These are phyloP conservation scores for Stramonita haemastoma DNA, from an alignment of 2,888 invertebrate species.

Conservation along the genomic window DNA sequence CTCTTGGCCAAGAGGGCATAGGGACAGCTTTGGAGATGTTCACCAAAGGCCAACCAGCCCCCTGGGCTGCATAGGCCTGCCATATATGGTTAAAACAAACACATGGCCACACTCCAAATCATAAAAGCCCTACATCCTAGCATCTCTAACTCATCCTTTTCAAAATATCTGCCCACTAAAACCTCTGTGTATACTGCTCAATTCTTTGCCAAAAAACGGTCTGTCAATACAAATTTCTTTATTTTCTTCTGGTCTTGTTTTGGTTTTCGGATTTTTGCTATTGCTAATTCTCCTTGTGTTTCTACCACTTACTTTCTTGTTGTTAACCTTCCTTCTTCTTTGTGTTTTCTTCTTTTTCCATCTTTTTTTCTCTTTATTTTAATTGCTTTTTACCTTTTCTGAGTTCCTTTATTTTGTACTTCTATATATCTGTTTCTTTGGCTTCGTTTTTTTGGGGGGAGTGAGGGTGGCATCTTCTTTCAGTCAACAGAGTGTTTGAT, in stretches of 20 bases:
- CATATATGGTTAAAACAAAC: too few relatives aligned
- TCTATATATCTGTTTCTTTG: background rate
- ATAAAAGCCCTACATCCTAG: too few relatives aligned
- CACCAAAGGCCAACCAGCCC: too few relatives aligned
- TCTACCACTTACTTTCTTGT: background rate
- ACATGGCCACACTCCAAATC: too few relatives aligned
- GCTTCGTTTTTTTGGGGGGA: background rate
- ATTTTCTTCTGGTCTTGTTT: background rate
- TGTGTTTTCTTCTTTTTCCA: background rate
- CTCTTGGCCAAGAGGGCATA: too few relatives aligned
- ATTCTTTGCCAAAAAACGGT: too few relatives aligned
- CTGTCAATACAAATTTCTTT: too few relatives aligned
- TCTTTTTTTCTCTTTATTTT: background rate
- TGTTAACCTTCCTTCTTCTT: background rate
- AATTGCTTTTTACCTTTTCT: background rate
- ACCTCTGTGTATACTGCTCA: too few relatives aligned
- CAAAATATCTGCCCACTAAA: background rate
- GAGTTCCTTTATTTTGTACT: background rate
- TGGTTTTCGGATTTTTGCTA: background rate
- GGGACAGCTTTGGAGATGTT: too few relatives aligned
- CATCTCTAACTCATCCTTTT: too few relatives aligned
- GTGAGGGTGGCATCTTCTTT: background rate
- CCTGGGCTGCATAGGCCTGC: too few relatives aligned
- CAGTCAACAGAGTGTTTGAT: background rate
- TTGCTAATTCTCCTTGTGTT: background rate